Evolutionary conservation across 2,888 invertebrate genomes (phyloP).

Genomic region (Tiliacea citrago): DNA sequence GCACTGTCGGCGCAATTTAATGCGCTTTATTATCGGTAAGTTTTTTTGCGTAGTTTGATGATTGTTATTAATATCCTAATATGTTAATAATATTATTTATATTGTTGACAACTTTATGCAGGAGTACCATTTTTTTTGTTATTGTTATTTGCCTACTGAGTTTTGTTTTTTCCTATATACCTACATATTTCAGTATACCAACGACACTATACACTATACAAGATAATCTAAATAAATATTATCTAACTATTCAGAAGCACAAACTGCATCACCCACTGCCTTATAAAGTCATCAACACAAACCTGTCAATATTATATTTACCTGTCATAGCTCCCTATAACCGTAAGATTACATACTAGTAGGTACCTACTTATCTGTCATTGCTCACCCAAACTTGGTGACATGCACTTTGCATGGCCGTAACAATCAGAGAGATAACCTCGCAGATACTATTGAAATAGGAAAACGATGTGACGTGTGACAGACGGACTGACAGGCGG

Average conservation of each 20-base stretch:
- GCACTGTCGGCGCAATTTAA: not conserved
- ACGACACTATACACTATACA: no score
- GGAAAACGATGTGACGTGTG: conserved; percentile 33
- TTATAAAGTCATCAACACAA: not conserved
- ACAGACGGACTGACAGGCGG: conserved; percentile 48
- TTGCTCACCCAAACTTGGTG: conserved; percentile 38
- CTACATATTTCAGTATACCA: no score
- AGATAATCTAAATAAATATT: no score
- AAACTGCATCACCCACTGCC: not conserved
- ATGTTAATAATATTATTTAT: not conserved
- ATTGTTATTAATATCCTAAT: not conserved
- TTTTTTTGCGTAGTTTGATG: not conserved
- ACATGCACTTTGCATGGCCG: conserved; percentile 22
- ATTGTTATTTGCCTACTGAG: not conserved
- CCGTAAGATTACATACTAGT: conserved; percentile 1
- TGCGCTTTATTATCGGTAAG: conserved; percentile 31
- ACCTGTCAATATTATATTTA: conserved; percentile 13
- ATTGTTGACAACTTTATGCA: not conserved
- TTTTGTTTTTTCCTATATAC: no score
- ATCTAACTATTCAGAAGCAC: not conserved
- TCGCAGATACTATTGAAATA: conserved; percentile 48
- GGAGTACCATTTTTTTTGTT: not conserved
- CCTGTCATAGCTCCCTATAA: not conserved
- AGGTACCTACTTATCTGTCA: not conserved
- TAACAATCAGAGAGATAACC: conserved; percentile 47